Base-by-base conservation (phyloP, 2,797 vertebrate species). In the Pseudochaenichthys georgianus region DNA sequence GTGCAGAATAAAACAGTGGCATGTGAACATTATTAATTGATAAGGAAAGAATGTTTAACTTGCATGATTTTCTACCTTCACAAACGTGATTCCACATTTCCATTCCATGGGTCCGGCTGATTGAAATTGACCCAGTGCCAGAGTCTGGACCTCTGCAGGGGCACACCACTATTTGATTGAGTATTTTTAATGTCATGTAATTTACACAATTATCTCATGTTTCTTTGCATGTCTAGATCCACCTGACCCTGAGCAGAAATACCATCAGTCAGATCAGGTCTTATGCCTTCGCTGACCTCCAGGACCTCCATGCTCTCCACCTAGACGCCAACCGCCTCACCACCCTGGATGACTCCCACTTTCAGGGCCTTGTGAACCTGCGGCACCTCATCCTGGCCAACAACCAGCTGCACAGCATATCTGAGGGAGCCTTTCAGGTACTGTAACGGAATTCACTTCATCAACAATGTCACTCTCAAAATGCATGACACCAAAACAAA, bases 321-420 rank as follows among this genome's bases (percentile, higher is more conserved):
- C 89, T 98, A 68, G 96, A 97, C 28, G 95, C 95, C 79, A 98
- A 97, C 92, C 95, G 97, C 34, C 94, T 98, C 75, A 97, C 96
- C 47, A 75, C 77, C 4, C 89, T 98, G 81, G 95, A 95, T 1
- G 95, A 96, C 84, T 94, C 95, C 0, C 96, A 97, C 91, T 94
- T 98, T 77, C 96, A 96, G 34, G 97, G 97, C 15, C 92, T 98
- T 89, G 94, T 96, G 57, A 98, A 97, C 88, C 88, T 95, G 84
- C 95, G 98, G 76, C 98, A 99, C 87, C 95, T 99, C 82, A 99
- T 99, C 70, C 94, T 99, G 67, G 97, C 97, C 94, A 99, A 99
- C 93, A 99, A 99, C 93, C 98, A 99, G 92, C 93, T 99, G 82
- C 94, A 93, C 23, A 95, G 93, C 70, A 96, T 99, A 28, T 96